Conservation (phyloP, 2,888 invertebrate genomes). For the Lampropteryx suffumata region DNA sequence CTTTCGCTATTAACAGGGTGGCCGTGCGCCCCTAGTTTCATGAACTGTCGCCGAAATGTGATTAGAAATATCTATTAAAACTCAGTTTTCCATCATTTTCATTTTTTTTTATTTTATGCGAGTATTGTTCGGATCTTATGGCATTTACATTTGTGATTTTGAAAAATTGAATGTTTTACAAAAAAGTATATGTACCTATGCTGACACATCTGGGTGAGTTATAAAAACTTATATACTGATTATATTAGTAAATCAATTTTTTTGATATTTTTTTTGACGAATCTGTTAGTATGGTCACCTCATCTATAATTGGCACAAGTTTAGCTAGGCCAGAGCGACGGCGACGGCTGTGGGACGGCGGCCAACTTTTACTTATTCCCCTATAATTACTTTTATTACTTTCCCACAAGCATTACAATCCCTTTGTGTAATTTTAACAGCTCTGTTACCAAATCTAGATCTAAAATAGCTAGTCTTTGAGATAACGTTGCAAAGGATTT, state of each 20-base stretch:
- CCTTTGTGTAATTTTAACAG: conserved; percentile 28
- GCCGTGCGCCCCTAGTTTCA: conserved; percentile 51
- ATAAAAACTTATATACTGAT: no score
- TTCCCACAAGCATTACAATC: conserved; percentile 44
- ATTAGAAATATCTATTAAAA: conserved; percentile 56
- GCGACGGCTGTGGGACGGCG: conserved; percentile 61
- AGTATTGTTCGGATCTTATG: conserved; percentile 8
- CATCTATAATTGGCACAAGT: conserved; percentile 68
- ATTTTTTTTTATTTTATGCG: conserved; percentile 34
- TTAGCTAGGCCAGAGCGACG: conserved; percentile 55
- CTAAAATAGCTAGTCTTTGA: no score
- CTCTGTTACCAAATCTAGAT: conserved; percentile 3
- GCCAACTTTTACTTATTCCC: conserved; percentile 73
- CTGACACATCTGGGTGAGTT: no score
- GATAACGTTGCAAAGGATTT: no score
- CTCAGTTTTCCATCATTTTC: conserved; percentile 35
- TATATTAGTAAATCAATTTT: no score
- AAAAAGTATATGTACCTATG: no score
- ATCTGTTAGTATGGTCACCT: conserved; percentile 49
- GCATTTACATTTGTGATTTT: no score
- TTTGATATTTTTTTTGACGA: no score
- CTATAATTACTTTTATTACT: conserved; percentile 73
- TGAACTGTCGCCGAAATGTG: conserved; percentile 55
- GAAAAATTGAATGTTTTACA: no score
- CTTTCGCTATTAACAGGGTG: conserved; percentile 72